phyloP scores from a whole-genome alignment of 2,797 vertebrate genomes.

The Sebastes baramenuke region DNA sequence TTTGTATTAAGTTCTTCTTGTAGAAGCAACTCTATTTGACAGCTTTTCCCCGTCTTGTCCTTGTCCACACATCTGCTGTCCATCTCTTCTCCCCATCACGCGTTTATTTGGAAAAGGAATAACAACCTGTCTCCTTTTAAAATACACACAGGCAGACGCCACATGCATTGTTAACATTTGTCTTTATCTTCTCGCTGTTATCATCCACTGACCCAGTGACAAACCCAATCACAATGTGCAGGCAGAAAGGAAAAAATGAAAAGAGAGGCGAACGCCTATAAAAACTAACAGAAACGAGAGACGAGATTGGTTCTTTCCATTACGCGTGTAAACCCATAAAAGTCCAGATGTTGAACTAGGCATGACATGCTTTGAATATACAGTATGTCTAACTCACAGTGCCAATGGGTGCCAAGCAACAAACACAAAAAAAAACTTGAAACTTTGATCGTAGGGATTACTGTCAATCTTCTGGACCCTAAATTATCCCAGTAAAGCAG shows the following conservation, averaged over 20 bases:
- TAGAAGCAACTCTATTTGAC: conserved; percentile 15
- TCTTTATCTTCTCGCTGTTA: conserved; percentile 29
- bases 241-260: conserved; percentile 17
- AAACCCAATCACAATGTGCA: conserved; percentile 57
- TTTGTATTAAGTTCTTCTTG: neutral
- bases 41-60: conserved; percentile 24
- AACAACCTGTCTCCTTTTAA: conserved; percentile 63
- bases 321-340: conserved; percentile 68
- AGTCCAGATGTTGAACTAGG: conserved; percentile 69
- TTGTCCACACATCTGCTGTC: conserved; percentile 58
- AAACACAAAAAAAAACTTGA: conserved; percentile 29
- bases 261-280: conserved; percentile 19
- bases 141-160: conserved; percentile 48
- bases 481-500: conserved; percentile 21
- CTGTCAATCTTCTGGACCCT: conserved; percentile 6
- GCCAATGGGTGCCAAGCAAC: conserved; percentile 42
- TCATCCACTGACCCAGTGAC: conserved; percentile 53
- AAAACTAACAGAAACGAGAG: conserved; percentile 59
- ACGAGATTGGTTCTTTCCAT: conserved; percentile 68
- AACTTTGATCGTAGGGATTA: conserved; percentile 24
- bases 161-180: conserved; percentile 30
- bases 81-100: conserved; percentile 41
- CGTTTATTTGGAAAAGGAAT: conserved; percentile 64
- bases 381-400: conserved; percentile 19
- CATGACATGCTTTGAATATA: conserved; percentile 38